Evolutionary conservation across 1,140 invertebrate species (phyloP), one percentile per base, ranked within the genome.

Genomic region (Sycophila sp.): DNA sequence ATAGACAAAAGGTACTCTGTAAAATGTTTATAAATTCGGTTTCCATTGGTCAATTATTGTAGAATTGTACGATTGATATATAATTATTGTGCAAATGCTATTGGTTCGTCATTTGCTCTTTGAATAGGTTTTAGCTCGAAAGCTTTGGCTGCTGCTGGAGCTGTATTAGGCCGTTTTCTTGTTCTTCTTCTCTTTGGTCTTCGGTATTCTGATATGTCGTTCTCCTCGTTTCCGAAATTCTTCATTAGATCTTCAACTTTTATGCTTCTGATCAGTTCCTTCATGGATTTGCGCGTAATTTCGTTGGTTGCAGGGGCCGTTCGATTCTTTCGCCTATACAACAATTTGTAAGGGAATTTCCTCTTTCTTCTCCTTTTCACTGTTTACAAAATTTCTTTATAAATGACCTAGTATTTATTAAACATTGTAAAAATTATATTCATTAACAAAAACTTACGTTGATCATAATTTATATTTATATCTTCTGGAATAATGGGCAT

Each of bases 191-290:
- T 36, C 17, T 22, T 62, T 0, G 64, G 56, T 19, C 64, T 51
- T 36, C 24, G 15, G 10, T 72, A 60, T 11, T 32, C 13, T 11
- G 26, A 13, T 19, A 62, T 45, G 0, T 32, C 62, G 4, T 72
- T 24, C 7, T 22, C 58, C 10, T 67, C 63, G 6, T 55, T 36
- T 22, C 55, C 28, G 13, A 26, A 53, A 22, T 26, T 66, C 15
- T 4, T 60, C 24, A 67, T 72, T 1, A 72, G 42, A 28, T 72
- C 70, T 45, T 67, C 70, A 6, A 66, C 51, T 17, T 24, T 62
- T 7, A 67, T 72, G 11, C 40, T 55, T 53, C 24, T 53, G 17
- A 72, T 55, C 17, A 72, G 19, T 45, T 72, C 47, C 22, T 32
- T 62, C 58, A 67, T 59, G 4, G 40, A 34, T 22, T 59, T 36